Base-by-base conservation (phyloP, 30 jellyfish, hydroid and myxozoan genomes). In the Cassiopea xamachana region DNA sequence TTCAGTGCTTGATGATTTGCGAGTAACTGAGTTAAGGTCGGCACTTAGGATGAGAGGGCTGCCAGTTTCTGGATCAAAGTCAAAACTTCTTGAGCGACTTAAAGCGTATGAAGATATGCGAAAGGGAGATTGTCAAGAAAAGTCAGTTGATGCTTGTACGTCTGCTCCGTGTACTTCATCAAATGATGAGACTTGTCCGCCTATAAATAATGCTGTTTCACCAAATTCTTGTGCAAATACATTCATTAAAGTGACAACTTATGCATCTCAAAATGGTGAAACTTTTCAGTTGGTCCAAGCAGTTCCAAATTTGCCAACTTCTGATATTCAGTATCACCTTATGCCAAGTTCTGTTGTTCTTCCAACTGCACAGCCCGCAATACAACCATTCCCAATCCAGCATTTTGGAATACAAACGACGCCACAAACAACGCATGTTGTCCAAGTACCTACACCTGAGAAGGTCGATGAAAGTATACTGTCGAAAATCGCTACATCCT, bases 41-140 rank as follows among this genome's bases (percentile, higher is more conserved):
- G 96, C 84, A 47, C 85, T 95, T 19, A 83, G 95, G 85, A 94
- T 77, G 69, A 67, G 99, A 48, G 98, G 99, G 12, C 82, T 95
- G 76, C 97, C 97, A 7, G 99, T 95, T 18, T 95, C 99, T 15
- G 99, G 99, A 27, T 72, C 97, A 18, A 95, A 95, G 58, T 97
- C 99, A 1, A 91, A 86, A 71, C 80, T 95, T 60, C 91, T 95
- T 19, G 97, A 95, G 79, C 89, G 99, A n/a, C 85, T 95, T 59
- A 72, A 77, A 49, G 69, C 97, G 4, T 95, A 81, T 81, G 98
- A 91, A 74, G 99, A 87, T 59, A 87, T 68, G 85, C 90, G 73
- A 50, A 64, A 17, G 48, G 60, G 45, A 7, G 61, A 13, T 19
- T 73, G 58, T n/a, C 76, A 68, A 68, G 83, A 88, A 17, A 69